phyloP scores from a whole-genome alignment of 2,797 vertebrate genomes.

The Halcyon badia region DNA sequence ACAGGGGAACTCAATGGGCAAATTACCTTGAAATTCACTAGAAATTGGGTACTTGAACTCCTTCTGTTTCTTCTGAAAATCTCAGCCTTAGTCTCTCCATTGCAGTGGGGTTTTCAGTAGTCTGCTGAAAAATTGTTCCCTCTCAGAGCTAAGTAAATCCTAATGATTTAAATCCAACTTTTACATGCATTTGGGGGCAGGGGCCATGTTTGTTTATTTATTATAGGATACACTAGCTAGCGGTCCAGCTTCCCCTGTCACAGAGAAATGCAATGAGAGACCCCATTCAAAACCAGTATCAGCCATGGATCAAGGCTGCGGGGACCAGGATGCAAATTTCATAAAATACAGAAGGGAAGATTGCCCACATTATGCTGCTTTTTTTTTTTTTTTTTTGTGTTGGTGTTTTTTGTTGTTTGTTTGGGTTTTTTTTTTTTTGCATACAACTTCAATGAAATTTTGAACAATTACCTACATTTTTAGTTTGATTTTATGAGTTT shows the following conservation, averaged over 20 bases:
- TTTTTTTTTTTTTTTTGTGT: background rate
- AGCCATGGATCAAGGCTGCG: background rate
- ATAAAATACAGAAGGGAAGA: background rate
- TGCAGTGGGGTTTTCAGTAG: background rate
- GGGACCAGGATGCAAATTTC: background rate
- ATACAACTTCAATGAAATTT: background rate
- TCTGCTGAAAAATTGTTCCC: slow-evolving; percentile 14
- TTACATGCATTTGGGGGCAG: slow-evolving; percentile 16
- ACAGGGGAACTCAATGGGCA: background rate
- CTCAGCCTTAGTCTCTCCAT: background rate
- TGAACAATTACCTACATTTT: background rate
- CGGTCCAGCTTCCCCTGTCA: slow-evolving; percentile 26
- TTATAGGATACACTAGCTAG: slow-evolving; percentile 45
- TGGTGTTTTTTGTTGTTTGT: background rate
- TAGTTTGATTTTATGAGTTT: background rate
- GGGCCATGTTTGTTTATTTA: slow-evolving; percentile 59
- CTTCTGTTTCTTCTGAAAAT: background rate
- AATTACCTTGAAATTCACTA: background rate
- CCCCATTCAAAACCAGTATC: slow-evolving; percentile 28
- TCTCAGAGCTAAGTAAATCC: slow-evolving; percentile 33
- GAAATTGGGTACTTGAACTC: background rate
- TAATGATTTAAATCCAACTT: slow-evolving; percentile 48
- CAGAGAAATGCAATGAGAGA: background rate
- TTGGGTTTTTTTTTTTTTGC: background rate
- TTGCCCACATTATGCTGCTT: background rate